phyloP scores from a whole-genome alignment of 2,888 invertebrate genomes.

The Melanotus villosus region DNA sequence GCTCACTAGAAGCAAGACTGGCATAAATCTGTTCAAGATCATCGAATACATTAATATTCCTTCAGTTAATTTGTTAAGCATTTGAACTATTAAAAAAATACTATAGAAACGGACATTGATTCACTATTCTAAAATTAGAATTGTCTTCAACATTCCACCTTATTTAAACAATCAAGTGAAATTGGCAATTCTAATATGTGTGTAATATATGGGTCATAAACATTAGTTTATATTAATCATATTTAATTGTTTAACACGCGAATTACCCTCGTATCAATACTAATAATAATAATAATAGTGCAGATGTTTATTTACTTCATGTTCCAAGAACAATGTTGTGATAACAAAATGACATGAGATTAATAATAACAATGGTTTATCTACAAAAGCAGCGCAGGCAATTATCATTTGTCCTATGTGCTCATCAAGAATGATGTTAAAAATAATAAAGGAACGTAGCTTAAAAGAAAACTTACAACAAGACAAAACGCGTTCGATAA shows the following conservation, averaged over 20 bases:
- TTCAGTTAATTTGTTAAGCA: constrained; percentile 2
- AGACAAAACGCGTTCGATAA: no score
- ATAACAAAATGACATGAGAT: no score
- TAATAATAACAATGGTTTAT: no score
- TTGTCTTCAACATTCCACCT: constrained; percentile 28
- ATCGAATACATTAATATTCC: constrained; percentile 19
- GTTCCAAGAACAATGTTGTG: no score
- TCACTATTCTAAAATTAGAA: constrained; percentile 40
- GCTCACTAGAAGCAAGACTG: constrained; percentile 26
- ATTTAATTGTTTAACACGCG: neutral
- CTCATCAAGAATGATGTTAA: no score
- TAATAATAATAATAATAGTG: neutral
- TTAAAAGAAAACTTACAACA: no score
- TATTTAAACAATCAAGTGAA: constrained; percentile 37
- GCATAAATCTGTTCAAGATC: constrained; percentile 12
- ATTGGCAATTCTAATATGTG: constrained; percentile 23
- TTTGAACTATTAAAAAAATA: constrained; percentile 18
- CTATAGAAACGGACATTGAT: constrained; percentile 15
- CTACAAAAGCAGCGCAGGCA: no score
- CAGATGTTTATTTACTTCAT: constrained; percentile 2
- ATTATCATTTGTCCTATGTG: no score
- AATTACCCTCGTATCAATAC: neutral
- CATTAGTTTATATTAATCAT: neutral
- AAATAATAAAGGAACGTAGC: no score
- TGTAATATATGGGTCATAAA: constrained; percentile 28